These are phyloP conservation scores for Psix sp. DNA, from an alignment of 1,140 invertebrate genomes.

Conservation along the genomic window DNA sequence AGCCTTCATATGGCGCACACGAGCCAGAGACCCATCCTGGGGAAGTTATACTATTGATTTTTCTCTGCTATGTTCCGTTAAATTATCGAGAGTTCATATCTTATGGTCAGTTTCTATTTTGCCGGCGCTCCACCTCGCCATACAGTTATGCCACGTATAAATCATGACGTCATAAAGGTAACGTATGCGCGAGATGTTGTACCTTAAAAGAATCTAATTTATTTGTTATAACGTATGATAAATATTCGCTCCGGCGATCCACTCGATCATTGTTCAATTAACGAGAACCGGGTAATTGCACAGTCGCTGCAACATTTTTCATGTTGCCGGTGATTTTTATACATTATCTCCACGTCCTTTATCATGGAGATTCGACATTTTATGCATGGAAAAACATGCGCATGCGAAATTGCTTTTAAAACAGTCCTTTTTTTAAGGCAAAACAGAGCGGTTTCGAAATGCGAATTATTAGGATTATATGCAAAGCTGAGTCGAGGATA, in stretches of 20 bases:
- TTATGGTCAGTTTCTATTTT: slow-evolving; percentile 55
- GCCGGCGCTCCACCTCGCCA: slow-evolving; percentile 16
- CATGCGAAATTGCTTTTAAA: too few relatives aligned
- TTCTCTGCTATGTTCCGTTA: slow-evolving; percentile 59
- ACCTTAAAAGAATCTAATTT: slow-evolving; percentile 21
- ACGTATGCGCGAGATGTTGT: slow-evolving; percentile 3
- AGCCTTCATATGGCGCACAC: slow-evolving; percentile 52
- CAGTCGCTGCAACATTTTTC: too few relatives aligned
- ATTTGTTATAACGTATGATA: slow-evolving; percentile 27
- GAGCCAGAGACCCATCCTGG: slow-evolving; percentile 44
- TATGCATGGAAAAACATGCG: too few relatives aligned
- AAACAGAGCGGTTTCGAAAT: too few relatives aligned
- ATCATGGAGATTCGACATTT: too few relatives aligned
- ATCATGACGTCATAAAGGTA: slow-evolving; percentile 25
- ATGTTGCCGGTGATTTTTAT: too few relatives aligned
- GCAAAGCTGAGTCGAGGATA: too few relatives aligned
- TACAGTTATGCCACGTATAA: slow-evolving; percentile 28
- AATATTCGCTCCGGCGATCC: slow-evolving; percentile 7
- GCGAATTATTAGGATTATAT: too few relatives aligned
- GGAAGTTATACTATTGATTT: slow-evolving; percentile 65
- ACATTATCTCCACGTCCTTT: too few relatives aligned
- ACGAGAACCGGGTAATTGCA: not conserved
- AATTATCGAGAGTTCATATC: slow-evolving; percentile 65
- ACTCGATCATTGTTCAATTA: slow-evolving; percentile 1
- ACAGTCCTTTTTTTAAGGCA: too few relatives aligned